These are phyloP conservation scores for Platerodrilus igneus DNA, from an alignment of 2,888 invertebrate species.

Conservation along the genomic window DNA sequence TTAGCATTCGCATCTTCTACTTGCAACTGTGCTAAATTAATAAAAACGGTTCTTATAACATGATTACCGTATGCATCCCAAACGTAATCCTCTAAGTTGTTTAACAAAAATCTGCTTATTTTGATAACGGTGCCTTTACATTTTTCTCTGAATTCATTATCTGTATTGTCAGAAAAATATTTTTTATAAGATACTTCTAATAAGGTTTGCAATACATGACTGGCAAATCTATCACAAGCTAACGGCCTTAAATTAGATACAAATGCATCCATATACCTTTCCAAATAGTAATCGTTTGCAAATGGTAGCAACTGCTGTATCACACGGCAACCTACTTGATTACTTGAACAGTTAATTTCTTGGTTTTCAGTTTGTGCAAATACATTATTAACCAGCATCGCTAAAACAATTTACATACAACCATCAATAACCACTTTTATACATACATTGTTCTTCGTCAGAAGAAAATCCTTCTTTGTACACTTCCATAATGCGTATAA, in stretches of 20 bases:
- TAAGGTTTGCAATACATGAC: conserved; percentile 73
- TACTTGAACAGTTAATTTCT: conserved; percentile 69
- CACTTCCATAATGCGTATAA: conserved; percentile 68
- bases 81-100: conserved; percentile 81
- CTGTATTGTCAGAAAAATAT: conserved; percentile 42
- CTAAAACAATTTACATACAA: conserved; percentile 46
- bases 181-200: conserved; percentile 54
- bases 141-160: conserved; percentile 40
- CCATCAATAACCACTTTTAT: neutral
- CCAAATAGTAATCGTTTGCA: conserved; percentile 58
- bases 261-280: conserved; percentile 60
- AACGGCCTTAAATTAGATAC: conserved; percentile 63
- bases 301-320: conserved; percentile 71
- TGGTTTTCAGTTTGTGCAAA: conserved; percentile 65
- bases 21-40: conserved; percentile 64
- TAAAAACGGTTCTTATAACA: conserved; percentile 67
- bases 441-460: conserved; percentile 67
- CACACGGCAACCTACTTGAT: conserved; percentile 75
- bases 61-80: conserved; percentile 75
- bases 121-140: conserved; percentile 65
- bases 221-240: conserved; percentile 71
- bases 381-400: conserved; percentile 68
- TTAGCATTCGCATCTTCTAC: conserved; percentile 35
- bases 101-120: conserved; percentile 69
- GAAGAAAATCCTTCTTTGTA: conserved; percentile 64